Base-by-base conservation (phyloP, 2,888 invertebrate genomes). In the Dendrolimus pini region DNA sequence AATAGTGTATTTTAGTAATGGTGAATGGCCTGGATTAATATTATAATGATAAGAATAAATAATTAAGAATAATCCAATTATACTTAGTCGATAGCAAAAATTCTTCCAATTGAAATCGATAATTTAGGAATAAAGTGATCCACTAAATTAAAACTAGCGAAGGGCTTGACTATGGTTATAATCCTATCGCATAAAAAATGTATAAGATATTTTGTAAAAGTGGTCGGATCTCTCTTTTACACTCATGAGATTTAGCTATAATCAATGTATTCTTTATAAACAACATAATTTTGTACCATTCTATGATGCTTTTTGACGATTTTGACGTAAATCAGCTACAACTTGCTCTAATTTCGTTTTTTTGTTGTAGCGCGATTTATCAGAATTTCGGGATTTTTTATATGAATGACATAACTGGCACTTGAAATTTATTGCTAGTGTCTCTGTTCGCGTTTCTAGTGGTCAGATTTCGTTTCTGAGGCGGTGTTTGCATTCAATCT, bases 261-360 rank as follows among this genome's bases (percentile, higher is more conserved):
- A 47, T 47, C 47, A 47, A 47, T 47, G 47, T 47, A 9, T 47
- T 9, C 12, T 47, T 47, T 12, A 10, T 47, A 47, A 10, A 47
- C 47, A 47, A 9, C 9, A 10, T 47, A 47, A 10, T 47, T 47
- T 47, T 47, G 67, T 62, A 63, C 74, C 62, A 47, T 77, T 62
- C 61, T 71, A 76, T 72, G 85, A 85, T 85, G 86, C 86, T 81
- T 85, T 83, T 80, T 76, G 80, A 79, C 78, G 74, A 80, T 72
- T 81, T 87, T 88, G 85, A 88, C 86, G 79, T 85, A 82, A 84
- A 85, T 78, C 84, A 83, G 81, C 78, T 86, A 80, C 78, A 77
- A 79, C 75, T 83, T 81, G 83, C 69, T 83, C 80, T 68, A 76
- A 74, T 79, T 83, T 80, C 70, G 76, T 78, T 80, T 79, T 81